Percentiles rank a stretch among this genome's conserved stretches.
Evolutionary conservation across 23 tunicate species (phyloP).

Genomic region (Styela clava): DNA sequence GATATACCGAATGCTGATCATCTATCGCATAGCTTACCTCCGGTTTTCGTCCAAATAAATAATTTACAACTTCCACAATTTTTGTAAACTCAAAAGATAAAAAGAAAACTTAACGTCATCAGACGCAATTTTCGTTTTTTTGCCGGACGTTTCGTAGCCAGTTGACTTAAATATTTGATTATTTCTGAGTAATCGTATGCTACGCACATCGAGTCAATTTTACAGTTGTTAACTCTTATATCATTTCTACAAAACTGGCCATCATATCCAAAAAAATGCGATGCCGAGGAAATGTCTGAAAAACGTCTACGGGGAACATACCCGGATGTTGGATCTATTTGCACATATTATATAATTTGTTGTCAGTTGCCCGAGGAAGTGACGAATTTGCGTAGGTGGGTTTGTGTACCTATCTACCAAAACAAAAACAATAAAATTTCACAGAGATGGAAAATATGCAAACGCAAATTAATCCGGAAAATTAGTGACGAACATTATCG

Average conservation of each 20-base stretch:
- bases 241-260: too few relatives aligned
- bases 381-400: background rate
- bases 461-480: too few relatives aligned
- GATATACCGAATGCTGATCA: too few relatives aligned
- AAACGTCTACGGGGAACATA: background rate
- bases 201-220: background rate
- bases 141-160: background rate
- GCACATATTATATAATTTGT: background rate
- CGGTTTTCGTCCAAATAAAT: background rate
- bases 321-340: background rate
- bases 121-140: background rate
- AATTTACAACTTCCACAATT: background rate
- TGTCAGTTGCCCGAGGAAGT: background rate
- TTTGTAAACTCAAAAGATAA: background rate
- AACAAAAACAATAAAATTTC: background rate
- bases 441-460: too few relatives aligned
- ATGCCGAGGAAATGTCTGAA: too few relatives aligned
- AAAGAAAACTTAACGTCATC: background rate
- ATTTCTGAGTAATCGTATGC: background rate
- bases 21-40: too few relatives aligned
- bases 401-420: too few relatives aligned
- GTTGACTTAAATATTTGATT: background rate
- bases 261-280: too few relatives aligned
- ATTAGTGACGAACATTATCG: too few relatives aligned
- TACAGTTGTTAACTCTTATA: background rate